Evolutionary conservation across 92 coral and sea anemone genomes (phyloP), one percentile per base, ranked within the genome.

Genomic region (Epizoanthus scotinus): DNA sequence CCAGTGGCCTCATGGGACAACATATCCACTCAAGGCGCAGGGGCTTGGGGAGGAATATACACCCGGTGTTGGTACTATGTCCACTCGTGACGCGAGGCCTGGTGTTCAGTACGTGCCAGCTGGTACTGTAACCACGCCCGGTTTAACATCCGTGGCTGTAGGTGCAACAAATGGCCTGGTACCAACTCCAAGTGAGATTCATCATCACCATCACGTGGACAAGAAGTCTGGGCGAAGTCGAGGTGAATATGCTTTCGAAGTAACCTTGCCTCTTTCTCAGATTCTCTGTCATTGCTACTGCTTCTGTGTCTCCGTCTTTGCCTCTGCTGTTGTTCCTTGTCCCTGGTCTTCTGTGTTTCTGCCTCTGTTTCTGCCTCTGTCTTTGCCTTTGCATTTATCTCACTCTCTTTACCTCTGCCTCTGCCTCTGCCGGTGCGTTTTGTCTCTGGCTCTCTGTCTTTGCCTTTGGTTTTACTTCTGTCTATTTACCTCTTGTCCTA

Each of bases 141-240:
- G 59, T 17, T 44, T 47, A 68, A 64, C 84, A 52, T 38, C 82
- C 79, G 36, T 78, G 58, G 78, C 85, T 24, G 63, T 50, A 4
- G 28, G 49, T 40, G 18, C 22, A 38, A 56, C 74, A 5, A 87
- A 44, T 73, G 72, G 84, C 75, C 77, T 68, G 80, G 84, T 42
- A 31, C 60, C 87, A 15, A 70, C 83, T 54, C 70, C 84, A 14
- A 85, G 77, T 38, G 89, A 92, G 70, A 70, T 92, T 78, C 94
- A 92, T 71, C 97, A 92, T 29, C 92, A 92, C 60, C 97, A 92
- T 70, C 89, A 85, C 77, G 83, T 87, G 57, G 36, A 85, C 26
- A 81, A 83, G 72, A 83, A 57, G 49, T 19, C 59, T 31, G 58
- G 58, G 12, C 88, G 67, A 79, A 87, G 90, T 86, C n/a, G 78